Conservation (phyloP, 2,797 vertebrate species). For the Semaprochilodus insignis region DNA sequence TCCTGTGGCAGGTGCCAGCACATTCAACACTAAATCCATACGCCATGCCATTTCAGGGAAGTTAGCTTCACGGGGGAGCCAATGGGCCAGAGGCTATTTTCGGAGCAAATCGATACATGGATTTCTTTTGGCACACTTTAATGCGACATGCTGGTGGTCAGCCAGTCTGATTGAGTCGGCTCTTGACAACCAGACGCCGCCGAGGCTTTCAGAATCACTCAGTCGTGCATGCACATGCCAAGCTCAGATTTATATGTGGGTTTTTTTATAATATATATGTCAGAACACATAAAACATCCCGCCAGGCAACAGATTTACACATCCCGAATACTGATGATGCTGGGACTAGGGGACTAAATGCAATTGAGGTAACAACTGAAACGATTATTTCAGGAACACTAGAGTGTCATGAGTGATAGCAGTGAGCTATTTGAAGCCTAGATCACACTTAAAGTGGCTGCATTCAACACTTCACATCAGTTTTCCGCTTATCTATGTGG, state of each 20-base stretch:
- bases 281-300: constrained; percentile 25
- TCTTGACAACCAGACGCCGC: constrained; percentile 28
- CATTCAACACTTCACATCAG: no score
- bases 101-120: constrained; percentile 40
- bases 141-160: constrained; percentile 12
- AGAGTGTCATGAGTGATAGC: neutral
- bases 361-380: neutral
- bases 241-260: neutral
- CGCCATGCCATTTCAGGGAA: neutral
- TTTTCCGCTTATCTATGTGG: no score
- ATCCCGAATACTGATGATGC: neutral
- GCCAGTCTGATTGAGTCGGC: constrained; percentile 20
- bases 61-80: constrained; percentile 4
- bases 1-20: constrained; percentile 5
- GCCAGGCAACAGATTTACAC: neutral
- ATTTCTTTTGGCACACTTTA: constrained; percentile 43
- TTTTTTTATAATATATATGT: constrained; percentile 5
- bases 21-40: neutral
- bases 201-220: neutral
- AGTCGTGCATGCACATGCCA: neutral
- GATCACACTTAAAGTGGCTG: no score
- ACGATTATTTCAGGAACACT: neutral
- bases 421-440: neutral
- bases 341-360: neutral
- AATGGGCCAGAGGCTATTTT: constrained; percentile 36